phyloP scores from a whole-genome alignment of 2,797 vertebrate species.

The Channa striata region DNA sequence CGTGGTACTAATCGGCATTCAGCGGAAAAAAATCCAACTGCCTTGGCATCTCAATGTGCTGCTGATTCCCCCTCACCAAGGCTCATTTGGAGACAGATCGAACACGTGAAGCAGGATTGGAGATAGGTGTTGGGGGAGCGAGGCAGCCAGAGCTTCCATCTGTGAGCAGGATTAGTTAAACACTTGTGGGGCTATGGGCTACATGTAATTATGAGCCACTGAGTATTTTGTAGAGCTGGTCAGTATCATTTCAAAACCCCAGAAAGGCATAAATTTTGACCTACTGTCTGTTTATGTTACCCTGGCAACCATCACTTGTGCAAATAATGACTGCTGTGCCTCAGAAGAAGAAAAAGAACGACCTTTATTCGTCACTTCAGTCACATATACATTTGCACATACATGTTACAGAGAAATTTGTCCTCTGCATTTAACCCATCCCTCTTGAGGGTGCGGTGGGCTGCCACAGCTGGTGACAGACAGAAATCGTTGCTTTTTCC shows the following conservation, averaged over 20 bases:
- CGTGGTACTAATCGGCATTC: constrained; percentile 53
- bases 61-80: constrained; percentile 22
- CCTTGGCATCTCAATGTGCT: constrained; percentile 53
- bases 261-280: background rate
- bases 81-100: constrained; percentile 5
- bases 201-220: constrained; percentile 41
- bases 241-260: constrained; percentile 45
- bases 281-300: no score
- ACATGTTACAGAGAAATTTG: no score
- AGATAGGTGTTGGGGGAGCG: background rate
- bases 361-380: no score
- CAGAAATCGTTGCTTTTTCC: no score
- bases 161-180: constrained; percentile 11
- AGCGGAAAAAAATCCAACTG: constrained; percentile 37
- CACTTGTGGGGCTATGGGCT: background rate
- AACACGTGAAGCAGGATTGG: background rate
- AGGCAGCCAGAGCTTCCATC: constrained; percentile 8
- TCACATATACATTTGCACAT: no score
- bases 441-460: no score
- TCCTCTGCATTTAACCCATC: no score
- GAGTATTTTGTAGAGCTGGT: background rate
- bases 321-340: no score
- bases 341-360: no score
- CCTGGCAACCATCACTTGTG: no score
- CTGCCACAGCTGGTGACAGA: no score